Evolutionary conservation across 2,888 invertebrate genomes (phyloP), one percentile per base, ranked within the genome.

Genomic region (Belgica antarctica): DNA sequence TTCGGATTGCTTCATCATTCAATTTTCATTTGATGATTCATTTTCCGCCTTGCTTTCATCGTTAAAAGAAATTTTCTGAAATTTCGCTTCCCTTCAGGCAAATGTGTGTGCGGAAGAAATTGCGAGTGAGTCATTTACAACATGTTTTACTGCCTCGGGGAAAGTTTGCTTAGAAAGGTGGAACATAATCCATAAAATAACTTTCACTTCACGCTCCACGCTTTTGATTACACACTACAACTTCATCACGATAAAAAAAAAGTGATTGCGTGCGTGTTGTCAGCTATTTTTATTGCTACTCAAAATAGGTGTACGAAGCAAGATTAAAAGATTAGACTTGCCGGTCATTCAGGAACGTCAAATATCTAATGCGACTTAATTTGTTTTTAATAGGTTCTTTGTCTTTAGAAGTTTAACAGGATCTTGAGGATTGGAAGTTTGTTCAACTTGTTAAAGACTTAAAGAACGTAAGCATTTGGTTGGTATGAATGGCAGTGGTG

Each of bases 111-210:
- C 31, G 22, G 52, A 47, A 57, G 68, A 68, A 68, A 31, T 68
- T 68, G 31, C 27, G 68, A 34, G 68, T 68, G 68, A 68, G 68
- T 68, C 52, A 68, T 68, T 68, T 57, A 68, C 52, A 52, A 31
- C 68, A 63, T 41, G 41, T 63, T 63, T 63, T 63, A 19, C 31
- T 12, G 8, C 27, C 17, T 17, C 31, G 10, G n/a, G n/a, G 15
- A 7, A 46, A 8, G 15, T n/a, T 46, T n/a, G 19, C 12, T 22
- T 8, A 3, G 19, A 22, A 52, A 52, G 52, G 17, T 52, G 17
- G n/a, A 52, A n/a, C 52, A 52, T 52, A 22, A 52, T 10, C 41
- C 15, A 41, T 41, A 41, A 52, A 52, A 52, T 52, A 52, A 52
- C 52, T 52, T 22, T 52, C 22, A 52, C 52, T 52, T 52, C 22